Conservation (phyloP, 2,797 vertebrate species). For the Pipistrellus pygmaeus region DNA sequence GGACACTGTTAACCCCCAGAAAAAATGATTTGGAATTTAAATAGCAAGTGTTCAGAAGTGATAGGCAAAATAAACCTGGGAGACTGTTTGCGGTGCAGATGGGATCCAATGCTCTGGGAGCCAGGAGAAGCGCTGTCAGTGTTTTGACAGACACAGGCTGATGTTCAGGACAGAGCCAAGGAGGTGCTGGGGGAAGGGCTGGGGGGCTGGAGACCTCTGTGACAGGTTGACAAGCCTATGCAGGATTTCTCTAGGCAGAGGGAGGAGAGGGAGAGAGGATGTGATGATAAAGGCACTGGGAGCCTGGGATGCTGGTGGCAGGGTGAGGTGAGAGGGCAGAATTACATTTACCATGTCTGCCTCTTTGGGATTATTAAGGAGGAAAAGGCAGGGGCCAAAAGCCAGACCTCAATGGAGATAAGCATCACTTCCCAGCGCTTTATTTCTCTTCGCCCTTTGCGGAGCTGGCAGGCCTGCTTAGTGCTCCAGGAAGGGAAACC, state of each 20-base stretch:
- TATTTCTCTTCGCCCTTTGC: constrained; percentile 54
- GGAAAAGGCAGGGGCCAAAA: constrained; percentile 63
- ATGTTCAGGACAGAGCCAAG: constrained; percentile 64
- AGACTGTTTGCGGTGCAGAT: constrained; percentile 72
- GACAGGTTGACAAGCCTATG: constrained; percentile 58
- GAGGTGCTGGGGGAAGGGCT: constrained; percentile 47
- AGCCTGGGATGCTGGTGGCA: not conserved
- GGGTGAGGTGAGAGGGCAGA: not conserved
- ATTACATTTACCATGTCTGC: not conserved
- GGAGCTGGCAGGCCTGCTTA: constrained; percentile 14
- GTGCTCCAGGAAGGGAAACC: constrained; percentile 27
- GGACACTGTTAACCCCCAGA: constrained; percentile 79
- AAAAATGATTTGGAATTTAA: constrained; percentile 84
- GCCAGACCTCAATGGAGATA: not conserved
- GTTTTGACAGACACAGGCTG: constrained; percentile 62
- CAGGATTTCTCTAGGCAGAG: constrained; percentile 12
- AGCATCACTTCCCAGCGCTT: constrained; percentile 20
- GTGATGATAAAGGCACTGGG: not conserved
- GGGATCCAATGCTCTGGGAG: constrained; percentile 67
- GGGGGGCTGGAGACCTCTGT: not conserved
- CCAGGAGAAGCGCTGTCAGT: constrained; percentile 57
- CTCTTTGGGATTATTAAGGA: constrained; percentile 62
- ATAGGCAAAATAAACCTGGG: constrained; percentile 81
- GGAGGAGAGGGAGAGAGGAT: not conserved
- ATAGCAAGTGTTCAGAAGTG: constrained; percentile 80